Conservation (phyloP, 2,113 vertebrate species). For the Cyprinodon brontotheroides region DNA sequence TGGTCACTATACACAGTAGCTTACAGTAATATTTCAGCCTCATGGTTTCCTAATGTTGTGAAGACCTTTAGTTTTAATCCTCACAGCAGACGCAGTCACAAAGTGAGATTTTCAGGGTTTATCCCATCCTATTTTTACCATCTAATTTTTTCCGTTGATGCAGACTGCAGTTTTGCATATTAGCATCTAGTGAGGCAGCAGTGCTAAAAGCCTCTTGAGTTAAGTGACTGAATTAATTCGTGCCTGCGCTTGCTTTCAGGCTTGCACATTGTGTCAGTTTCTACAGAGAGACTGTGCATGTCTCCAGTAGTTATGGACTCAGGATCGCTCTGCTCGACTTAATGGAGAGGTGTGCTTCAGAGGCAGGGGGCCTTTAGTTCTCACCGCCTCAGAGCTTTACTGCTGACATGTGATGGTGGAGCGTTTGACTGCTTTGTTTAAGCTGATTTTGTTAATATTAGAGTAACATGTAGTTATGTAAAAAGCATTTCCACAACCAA, state of each 20-base stretch:
- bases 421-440: not conserved
- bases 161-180: not conserved
- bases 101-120: not conserved
- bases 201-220: not conserved
- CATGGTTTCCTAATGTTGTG: not conserved
- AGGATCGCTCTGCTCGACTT: not conserved
- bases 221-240: slow-evolving; percentile 6
- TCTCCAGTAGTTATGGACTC: slow-evolving; percentile 1
- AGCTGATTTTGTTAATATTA: not conserved
- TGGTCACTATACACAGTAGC: not conserved
- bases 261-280: slow-evolving; percentile 10
- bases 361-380: not conserved
- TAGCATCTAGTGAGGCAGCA: not conserved
- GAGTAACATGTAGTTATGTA: not conserved
- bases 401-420: not conserved
- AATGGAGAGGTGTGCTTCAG: not conserved
- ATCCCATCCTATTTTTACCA: not conserved
- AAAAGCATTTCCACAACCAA: not conserved
- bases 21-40: not conserved
- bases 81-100: not conserved
- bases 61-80: not conserved
- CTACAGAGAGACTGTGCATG: not conserved
- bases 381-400: not conserved
- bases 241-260: not conserved
- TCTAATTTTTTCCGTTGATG: not conserved